Evolutionary conservation across 2,888 invertebrate genomes (phyloP).

Genomic region (Chrysolina haemoptera): DNA sequence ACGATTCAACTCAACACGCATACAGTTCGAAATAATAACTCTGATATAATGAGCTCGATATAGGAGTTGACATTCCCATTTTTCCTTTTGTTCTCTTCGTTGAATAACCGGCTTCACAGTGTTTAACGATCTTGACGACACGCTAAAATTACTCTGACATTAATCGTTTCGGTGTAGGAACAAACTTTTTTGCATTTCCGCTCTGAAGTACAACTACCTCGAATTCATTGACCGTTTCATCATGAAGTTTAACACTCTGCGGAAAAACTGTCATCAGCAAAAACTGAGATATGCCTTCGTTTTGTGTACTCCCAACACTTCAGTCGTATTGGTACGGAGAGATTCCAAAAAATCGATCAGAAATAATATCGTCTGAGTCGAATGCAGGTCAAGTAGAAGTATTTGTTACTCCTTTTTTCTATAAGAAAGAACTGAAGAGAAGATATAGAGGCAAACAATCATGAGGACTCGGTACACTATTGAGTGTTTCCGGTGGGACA

Average conservation of each 20-base stretch:
- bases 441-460: too few species aligned
- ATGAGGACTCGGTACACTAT: too few species aligned
- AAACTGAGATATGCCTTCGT: neutral
- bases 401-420: too few species aligned
- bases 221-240: neutral
- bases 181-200: slow-evolving; percentile 11
- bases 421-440: too few species aligned
- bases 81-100: slow-evolving; percentile 22
- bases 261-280: neutral
- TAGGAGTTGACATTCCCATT: slow-evolving; percentile 29
- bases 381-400: too few species aligned
- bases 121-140: slow-evolving; percentile 34
- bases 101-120: slow-evolving; percentile 19
- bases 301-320: too few species aligned
- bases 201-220: neutral
- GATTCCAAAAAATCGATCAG: too few species aligned
- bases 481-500: too few species aligned
- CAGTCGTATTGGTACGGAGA: too few species aligned
- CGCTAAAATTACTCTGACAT: slow-evolving; percentile 21
- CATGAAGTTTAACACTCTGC: neutral
- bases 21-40: slow-evolving; percentile 3
- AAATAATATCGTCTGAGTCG: too few species aligned
- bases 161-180: slow-evolving; percentile 29
- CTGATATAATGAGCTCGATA: slow-evolving; percentile 31
- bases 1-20: slow-evolving; percentile 20